Conservation (phyloP, 2,113 vertebrate species). For the Rhinoderma darwinii region DNA sequence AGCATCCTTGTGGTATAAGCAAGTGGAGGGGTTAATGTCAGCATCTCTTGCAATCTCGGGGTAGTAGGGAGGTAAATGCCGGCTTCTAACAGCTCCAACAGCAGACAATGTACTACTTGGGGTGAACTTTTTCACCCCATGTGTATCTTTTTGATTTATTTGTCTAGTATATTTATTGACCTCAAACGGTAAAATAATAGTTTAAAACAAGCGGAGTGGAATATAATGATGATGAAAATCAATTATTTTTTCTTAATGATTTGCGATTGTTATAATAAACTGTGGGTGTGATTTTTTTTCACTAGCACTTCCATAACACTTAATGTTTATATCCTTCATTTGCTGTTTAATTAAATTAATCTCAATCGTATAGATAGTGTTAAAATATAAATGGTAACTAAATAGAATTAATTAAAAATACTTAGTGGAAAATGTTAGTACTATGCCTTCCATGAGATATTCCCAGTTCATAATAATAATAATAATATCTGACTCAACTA, state of each 20-base stretch:
- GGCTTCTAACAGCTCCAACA: no score
- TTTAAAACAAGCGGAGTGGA: background rate
- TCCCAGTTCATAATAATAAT: no score
- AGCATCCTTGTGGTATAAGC: no score
- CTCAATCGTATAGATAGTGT: background rate
- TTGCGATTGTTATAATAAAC: constrained; percentile 4
- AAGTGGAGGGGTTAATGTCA: no score
- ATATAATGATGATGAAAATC: background rate
- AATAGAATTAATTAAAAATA: background rate
- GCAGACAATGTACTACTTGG: no score
- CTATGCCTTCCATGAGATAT: background rate
- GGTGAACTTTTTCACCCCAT: no score
- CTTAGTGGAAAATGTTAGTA: background rate
- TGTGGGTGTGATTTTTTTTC: background rate
- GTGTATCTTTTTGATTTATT: no score
- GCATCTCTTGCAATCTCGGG: no score
- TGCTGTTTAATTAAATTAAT: constrained; percentile 1
- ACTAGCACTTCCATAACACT: constrained; percentile 12
- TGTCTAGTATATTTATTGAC: background rate
- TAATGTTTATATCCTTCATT: background rate
- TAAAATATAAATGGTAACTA: background rate
- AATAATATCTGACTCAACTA: no score
- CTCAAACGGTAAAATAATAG: constrained; percentile 11
- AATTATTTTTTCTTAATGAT: background rate
- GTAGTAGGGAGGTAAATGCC: no score